Evolutionary conservation across 1,140 invertebrate genomes (phyloP).

Genomic region (Scaptomyza pallida): DNA sequence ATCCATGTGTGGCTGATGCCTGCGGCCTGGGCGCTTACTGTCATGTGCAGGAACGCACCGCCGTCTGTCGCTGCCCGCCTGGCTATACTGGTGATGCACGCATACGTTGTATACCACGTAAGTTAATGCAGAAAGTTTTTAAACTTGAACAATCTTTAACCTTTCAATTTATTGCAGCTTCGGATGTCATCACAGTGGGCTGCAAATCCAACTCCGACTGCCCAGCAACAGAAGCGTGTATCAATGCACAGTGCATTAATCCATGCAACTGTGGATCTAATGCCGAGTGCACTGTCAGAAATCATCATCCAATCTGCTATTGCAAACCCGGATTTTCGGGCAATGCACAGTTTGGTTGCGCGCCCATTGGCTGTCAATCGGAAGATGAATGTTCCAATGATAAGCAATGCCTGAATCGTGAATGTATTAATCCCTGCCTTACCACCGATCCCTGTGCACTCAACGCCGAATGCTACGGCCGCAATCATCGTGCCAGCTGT

Average conservation of each 20-base stretch:
- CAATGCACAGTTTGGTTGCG: conserved; percentile 92
- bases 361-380: conserved; percentile 91
- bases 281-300: conserved; percentile 90
- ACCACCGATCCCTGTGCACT: conserved; percentile 91
- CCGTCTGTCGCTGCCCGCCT: conserved; percentile 91
- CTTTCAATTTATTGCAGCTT: conserved; percentile 81
- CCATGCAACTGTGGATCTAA: conserved; percentile 94
- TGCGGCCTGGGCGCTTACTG: conserved; percentile 92
- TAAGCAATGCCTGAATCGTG: conserved; percentile 92
- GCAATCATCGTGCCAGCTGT: conserved; percentile 90
- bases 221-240: conserved; percentile 90
- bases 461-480: conserved; percentile 92
- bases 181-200: conserved; percentile 86
- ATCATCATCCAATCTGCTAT: conserved; percentile 92
- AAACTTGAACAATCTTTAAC: background rate
- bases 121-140: conserved; percentile 81
- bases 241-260: conserved; percentile 90
- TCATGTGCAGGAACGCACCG: conserved; percentile 89
- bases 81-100: conserved; percentile 91
- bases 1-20: conserved; percentile 89
- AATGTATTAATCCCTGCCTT: conserved; percentile 92
- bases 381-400: conserved; percentile 91
- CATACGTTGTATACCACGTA: conserved; percentile 90
- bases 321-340: conserved; percentile 92
- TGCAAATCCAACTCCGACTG: conserved; percentile 93